A percentile compares a stretch with the other conserved stretches of the same genome.
These are phyloP conservation scores for Drosophila seguyi DNA, from an alignment of 1,140 invertebrate genomes.

Conservation along the genomic window DNA sequence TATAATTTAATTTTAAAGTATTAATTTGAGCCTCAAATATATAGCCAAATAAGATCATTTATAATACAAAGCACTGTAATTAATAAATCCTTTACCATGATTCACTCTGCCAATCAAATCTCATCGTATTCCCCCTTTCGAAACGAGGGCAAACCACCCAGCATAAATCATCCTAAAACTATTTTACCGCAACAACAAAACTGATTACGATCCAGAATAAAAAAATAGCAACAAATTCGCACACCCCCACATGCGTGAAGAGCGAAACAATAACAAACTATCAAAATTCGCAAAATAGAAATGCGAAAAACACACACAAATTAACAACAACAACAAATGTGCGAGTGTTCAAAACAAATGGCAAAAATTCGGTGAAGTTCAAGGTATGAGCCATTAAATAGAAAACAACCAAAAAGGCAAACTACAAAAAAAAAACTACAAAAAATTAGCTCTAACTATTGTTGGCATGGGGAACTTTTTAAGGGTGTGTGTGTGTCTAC, in stretches of 20 bases:
- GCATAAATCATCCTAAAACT: conserved; percentile 47
- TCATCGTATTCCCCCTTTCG: conserved; percentile 29
- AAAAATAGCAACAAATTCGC: conserved; percentile 46
- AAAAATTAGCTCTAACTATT: conserved; percentile 44
- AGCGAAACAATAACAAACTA: conserved; percentile 55
- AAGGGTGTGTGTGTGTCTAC: conserved; percentile 5
- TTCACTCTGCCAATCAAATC: conserved; percentile 25
- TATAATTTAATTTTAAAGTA: background rate
- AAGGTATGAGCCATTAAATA: conserved; percentile 78
- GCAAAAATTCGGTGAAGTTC: conserved; percentile 84
- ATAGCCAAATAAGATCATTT: background rate
- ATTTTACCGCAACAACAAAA: conserved; percentile 37
- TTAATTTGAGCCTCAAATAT: background rate
- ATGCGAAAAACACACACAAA: conserved; percentile 62
- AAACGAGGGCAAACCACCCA: conserved; percentile 3
- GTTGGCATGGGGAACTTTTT: conserved; percentile 11
- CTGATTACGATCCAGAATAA: conserved; percentile 37
- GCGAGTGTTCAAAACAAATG: conserved; percentile 80
- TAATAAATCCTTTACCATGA: conserved; percentile 1
- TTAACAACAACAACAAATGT: conserved; percentile 49
- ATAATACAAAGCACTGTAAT: background rate
- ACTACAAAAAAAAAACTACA: conserved; percentile 39
- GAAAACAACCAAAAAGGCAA: conserved; percentile 39
- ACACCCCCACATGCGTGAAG: conserved; percentile 34
- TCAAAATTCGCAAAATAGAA: conserved; percentile 69